These are phyloP conservation scores for Toxostoma redivivum DNA, from an alignment of 2,113 vertebrate genomes.

Conservation along the genomic window DNA sequence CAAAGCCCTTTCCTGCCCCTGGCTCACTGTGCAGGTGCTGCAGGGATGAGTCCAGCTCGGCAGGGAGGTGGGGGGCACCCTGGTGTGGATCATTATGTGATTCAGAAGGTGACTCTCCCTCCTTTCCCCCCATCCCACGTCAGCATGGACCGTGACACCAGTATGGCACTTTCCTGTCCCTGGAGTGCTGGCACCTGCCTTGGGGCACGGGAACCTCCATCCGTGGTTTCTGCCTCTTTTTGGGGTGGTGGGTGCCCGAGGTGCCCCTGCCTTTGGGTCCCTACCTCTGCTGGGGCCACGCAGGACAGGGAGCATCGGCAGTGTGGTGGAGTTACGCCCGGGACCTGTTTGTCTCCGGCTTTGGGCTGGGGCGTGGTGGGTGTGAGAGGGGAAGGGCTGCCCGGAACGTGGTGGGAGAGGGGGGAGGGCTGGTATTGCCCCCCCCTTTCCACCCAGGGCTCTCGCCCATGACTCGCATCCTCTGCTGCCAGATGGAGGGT, in stretches of 20 bases:
- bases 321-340: rapidly evolving
- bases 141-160: neutral
- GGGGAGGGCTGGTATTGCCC: neutral
- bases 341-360: neutral
- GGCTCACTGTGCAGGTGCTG: rapidly evolving
- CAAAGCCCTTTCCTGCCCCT: neutral
- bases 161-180: neutral
- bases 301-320: rapidly evolving
- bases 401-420: neutral
- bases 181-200: neutral
- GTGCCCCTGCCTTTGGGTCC: neutral
- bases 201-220: neutral
- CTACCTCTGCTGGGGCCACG: rapidly evolving
- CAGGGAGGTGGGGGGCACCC: neutral
- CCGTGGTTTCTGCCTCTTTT: neutral
- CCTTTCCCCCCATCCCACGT: too few species aligned
- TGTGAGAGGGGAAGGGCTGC: neutral
- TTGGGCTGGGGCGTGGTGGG: neutral
- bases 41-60: neutral
- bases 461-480: slow-evolving; percentile 17
- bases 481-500: slow-evolving; percentile 36
- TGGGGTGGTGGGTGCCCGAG: neutral
- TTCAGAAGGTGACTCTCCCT: neutral
- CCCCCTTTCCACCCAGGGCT: neutral
- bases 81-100: rapidly evolving